Conservation (phyloP, 2,888 invertebrate genomes). For the Mesochorus sp. region DNA sequence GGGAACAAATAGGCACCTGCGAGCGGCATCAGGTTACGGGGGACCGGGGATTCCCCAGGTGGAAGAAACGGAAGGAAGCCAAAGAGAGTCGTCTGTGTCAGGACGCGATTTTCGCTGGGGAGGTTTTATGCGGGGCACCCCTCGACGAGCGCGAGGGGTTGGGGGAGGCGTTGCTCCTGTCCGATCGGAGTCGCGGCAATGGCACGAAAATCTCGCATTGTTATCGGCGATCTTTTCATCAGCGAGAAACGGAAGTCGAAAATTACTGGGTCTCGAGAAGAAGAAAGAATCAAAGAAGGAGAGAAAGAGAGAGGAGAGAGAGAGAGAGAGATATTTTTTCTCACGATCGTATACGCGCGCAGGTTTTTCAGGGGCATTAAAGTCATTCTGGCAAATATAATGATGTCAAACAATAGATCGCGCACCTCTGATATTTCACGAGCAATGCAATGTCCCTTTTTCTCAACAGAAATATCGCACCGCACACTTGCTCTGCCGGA, state of each 20-base stretch:
- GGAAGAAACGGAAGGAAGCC: slow-evolving; percentile 52
- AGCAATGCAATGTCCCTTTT: neutral
- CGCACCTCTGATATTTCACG: neutral
- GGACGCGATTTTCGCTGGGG: slow-evolving; percentile 71
- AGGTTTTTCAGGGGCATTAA: slow-evolving; percentile 23
- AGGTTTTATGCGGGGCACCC: slow-evolving; percentile 39
- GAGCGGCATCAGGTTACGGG: slow-evolving; percentile 77
- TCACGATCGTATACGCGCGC: slow-evolving; percentile 72
- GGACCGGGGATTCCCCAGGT: slow-evolving; percentile 59
- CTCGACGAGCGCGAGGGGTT: slow-evolving; percentile 27
- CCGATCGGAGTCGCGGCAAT: slow-evolving; percentile 39
- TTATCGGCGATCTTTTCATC: slow-evolving; percentile 60
- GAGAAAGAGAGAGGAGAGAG: too few species aligned
- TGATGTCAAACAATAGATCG: too few species aligned
- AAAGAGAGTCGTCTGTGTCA: slow-evolving; percentile 31
- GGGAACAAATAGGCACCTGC: slow-evolving; percentile 78
- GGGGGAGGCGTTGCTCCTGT: slow-evolving; percentile 60
- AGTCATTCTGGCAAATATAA: slow-evolving; percentile 38
- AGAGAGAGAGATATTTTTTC: slow-evolving; percentile 73
- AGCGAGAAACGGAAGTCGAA: slow-evolving; percentile 80
- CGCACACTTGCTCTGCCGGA: slow-evolving; percentile 38
- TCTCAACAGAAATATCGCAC: too few species aligned
- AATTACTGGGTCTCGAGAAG: slow-evolving; percentile 76
- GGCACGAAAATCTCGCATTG: slow-evolving; percentile 62
- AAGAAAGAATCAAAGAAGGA: too few species aligned